Evolutionary conservation across 1,140 invertebrate genomes (phyloP).

Genomic region (Caerostris darwini): DNA sequence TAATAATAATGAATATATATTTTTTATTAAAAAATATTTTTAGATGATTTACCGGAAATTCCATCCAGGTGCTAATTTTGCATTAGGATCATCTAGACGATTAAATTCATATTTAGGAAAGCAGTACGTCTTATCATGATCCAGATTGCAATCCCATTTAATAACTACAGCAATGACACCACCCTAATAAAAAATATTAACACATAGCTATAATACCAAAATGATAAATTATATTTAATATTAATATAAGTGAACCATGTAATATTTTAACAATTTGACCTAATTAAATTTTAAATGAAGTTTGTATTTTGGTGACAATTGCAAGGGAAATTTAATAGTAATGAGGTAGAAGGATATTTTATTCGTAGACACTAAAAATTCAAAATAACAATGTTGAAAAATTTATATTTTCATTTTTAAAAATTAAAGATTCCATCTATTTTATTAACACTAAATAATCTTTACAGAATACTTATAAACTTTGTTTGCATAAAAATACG

Average conservation of each 20-base stretch:
- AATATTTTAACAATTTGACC: background rate
- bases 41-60: constrained; percentile 83
- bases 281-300: background rate
- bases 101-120: constrained; percentile 83
- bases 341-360: too few species aligned
- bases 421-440: too few species aligned
- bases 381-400: too few species aligned
- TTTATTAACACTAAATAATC: too few species aligned
- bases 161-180: constrained; percentile 84
- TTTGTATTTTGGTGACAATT: too few species aligned
- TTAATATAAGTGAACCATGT: background rate
- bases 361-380: too few species aligned
- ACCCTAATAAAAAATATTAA: constrained; percentile 80
- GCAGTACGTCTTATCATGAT: constrained; percentile 82
- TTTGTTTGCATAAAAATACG: too few species aligned
- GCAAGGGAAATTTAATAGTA: too few species aligned
- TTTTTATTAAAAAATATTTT: too few species aligned
- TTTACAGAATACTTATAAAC: too few species aligned
- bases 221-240: background rate
- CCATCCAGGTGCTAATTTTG: constrained; percentile 81
- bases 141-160: constrained; percentile 84
- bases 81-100: constrained; percentile 81
- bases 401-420: too few species aligned
- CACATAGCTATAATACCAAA: background rate
- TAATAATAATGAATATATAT: too few species aligned